These are phyloP conservation scores for Eristalis arbustorum DNA, from an alignment of 2,888 invertebrate genomes.

Conservation along the genomic window DNA sequence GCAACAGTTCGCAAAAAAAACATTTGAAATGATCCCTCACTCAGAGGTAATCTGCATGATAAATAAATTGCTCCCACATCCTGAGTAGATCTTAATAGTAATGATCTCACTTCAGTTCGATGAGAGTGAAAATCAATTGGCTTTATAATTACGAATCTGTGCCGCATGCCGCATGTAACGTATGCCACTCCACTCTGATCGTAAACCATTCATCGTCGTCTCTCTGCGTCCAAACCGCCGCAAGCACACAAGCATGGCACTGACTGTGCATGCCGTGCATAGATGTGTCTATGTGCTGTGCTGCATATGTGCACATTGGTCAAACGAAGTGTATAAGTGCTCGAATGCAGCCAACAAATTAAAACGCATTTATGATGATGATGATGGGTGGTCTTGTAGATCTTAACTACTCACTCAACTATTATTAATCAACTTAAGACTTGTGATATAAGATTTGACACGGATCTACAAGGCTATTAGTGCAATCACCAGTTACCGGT, in stretches of 20 bases:
- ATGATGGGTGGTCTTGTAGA: constrained; percentile 63
- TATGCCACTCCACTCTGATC: constrained; percentile 1
- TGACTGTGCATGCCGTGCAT: constrained; percentile 23
- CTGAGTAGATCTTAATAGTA: constrained; percentile 45
- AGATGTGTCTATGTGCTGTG: not conserved
- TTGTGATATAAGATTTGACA: constrained; percentile 43
- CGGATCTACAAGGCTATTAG: constrained; percentile 34
- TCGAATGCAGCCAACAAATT: constrained; percentile 42
- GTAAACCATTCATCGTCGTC: constrained; percentile 53
- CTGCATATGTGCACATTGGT: constrained; percentile 31
- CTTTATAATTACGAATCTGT: constrained; percentile 42
- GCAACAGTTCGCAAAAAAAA: not conserved
- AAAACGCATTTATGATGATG: constrained; percentile 53
- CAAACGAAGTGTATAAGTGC: constrained; percentile 31
- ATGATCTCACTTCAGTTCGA: constrained; percentile 63
- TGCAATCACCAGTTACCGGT: constrained; percentile 31
- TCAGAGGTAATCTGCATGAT: constrained; percentile 2
- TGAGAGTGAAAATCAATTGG: constrained; percentile 60
- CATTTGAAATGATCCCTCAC: not conserved
- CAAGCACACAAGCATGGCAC: not conserved
- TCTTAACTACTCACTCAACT: constrained; percentile 49
- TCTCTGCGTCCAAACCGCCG: constrained; percentile 35
- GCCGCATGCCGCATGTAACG: constrained; percentile 39
- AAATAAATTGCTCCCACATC: constrained; percentile 54
- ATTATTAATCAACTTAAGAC: constrained; percentile 52